Conservation (phyloP, 2,888 invertebrate species). For the Lissocephala sabroskyi region DNA sequence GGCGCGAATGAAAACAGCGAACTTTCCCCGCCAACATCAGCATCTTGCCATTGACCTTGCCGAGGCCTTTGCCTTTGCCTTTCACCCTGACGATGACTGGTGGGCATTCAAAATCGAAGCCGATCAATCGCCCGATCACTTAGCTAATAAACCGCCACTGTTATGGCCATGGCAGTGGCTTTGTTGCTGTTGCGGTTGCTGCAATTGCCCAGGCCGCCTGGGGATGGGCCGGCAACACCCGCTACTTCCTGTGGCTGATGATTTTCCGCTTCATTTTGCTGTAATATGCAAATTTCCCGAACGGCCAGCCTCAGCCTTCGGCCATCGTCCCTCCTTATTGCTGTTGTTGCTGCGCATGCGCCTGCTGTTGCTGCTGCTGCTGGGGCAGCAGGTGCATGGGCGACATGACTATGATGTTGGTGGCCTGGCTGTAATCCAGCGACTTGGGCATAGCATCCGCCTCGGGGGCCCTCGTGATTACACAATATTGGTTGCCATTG, state of each 20-base stretch:
- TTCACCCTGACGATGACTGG: slow-evolving; percentile 36
- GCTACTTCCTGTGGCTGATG: slow-evolving; percentile 5
- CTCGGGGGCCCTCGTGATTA: slow-evolving; percentile 64
- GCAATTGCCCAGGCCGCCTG: too few relatives aligned
- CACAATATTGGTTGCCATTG: slow-evolving; percentile 68
- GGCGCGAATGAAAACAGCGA: too few relatives aligned
- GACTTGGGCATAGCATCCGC: slow-evolving; percentile 56
- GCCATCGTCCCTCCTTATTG: slow-evolving; percentile 12
- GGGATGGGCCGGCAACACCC: neutral
- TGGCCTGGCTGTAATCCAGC: slow-evolving; percentile 50
- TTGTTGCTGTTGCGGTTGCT: too few relatives aligned
- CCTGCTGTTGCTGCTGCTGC: slow-evolving; percentile 19
- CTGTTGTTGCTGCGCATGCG: slow-evolving; percentile 23
- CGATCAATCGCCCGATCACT: slow-evolving; percentile 5
- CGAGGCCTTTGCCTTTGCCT: slow-evolving; percentile 18
- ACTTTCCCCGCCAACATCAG: neutral
- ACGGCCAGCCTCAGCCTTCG: slow-evolving; percentile 8
- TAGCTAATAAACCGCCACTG: slow-evolving; percentile 3
- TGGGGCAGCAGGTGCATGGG: slow-evolving; percentile 48
- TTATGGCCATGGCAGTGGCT: too few relatives aligned
- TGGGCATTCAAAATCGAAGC: too few relatives aligned
- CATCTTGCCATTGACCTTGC: slow-evolving; percentile 11
- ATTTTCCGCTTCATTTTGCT: slow-evolving; percentile 30
- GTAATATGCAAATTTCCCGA: slow-evolving; percentile 23
- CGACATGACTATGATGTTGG: slow-evolving; percentile 68